Conservation (phyloP, 2,797 vertebrate genomes). For the Trichosurus vulpecula region DNA sequence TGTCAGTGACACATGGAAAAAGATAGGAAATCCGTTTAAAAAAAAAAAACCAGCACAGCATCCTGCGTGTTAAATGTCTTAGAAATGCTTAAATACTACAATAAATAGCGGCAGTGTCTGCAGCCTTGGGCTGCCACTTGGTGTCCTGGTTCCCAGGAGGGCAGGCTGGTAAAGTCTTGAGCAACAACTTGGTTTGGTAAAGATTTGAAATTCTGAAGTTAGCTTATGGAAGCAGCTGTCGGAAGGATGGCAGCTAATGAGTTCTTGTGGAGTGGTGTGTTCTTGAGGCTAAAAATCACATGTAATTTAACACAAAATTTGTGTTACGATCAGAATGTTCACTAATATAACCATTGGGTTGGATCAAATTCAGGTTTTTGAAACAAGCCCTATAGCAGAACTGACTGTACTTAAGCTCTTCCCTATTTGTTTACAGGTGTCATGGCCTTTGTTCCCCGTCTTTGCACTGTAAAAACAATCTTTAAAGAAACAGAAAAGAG, state of each 20-base stretch:
- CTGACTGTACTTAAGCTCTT: slow-evolving; percentile 24
- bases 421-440: slow-evolving; percentile 35
- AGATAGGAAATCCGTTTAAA: not conserved
- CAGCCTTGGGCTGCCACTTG: not conserved
- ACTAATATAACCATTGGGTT: not conserved
- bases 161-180: not conserved
- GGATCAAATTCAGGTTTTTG: slow-evolving; percentile 1
- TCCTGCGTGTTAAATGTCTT: not conserved
- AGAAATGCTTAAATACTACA: not conserved
- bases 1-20: not conserved
- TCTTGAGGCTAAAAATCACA: not conserved
- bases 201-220: not conserved
- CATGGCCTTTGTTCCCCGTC: slow-evolving; percentile 7
- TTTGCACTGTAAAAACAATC: slow-evolving; percentile 30
- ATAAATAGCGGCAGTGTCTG: not conserved
- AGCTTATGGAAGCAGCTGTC: not conserved
- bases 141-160: not conserved
- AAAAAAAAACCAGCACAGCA: not conserved
- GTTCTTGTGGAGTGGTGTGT: not conserved
- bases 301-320: not conserved
- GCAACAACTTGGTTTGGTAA: not conserved
- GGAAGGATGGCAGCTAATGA: not conserved
- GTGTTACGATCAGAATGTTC: not conserved
- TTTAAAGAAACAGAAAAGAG: slow-evolving; percentile 51
- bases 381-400: not conserved